A percentile compares a stretch with the other conserved stretches of the same genome.
phyloP scores from a whole-genome alignment of 2,797 vertebrate species.

The Sciurus vulgaris region DNA sequence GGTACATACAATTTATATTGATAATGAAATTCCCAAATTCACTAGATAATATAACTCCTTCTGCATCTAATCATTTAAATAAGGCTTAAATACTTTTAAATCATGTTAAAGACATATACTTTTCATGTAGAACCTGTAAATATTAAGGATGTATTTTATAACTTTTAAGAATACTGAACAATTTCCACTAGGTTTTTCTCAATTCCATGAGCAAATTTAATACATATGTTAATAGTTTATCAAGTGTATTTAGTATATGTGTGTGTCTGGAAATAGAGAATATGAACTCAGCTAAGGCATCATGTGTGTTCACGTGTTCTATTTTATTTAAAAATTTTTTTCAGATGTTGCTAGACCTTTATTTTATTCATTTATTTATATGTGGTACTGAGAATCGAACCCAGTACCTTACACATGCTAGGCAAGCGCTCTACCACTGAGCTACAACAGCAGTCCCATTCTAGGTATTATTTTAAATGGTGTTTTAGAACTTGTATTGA shows the following conservation, averaged over 20 bases:
- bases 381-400: too few relatives aligned
- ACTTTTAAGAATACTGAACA: neutral
- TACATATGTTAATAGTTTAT: slow-evolving; percentile 20
- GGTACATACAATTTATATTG: neutral
- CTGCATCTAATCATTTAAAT: neutral
- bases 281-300: neutral
- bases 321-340: too few relatives aligned
- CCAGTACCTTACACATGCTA: too few relatives aligned
- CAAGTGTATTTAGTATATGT: neutral
- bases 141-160: slow-evolving; percentile 47
- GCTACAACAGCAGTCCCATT: too few relatives aligned
- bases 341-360: too few relatives aligned
- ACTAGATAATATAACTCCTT: neutral
- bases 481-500: slow-evolving; percentile 37
- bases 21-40: slow-evolving; percentile 19
- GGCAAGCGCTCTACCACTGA: too few relatives aligned
- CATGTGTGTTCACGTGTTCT: slow-evolving; percentile 18
- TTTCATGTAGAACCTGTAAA: neutral
- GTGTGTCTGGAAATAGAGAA: neutral
- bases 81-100: neutral
- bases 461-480: neutral
- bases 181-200: slow-evolving; percentile 19
- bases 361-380: too few relatives aligned
- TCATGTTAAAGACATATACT: neutral
- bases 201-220: neutral